These are phyloP conservation scores for Vanessa atalanta DNA, from an alignment of 1,140 invertebrate species.

Conservation along the genomic window DNA sequence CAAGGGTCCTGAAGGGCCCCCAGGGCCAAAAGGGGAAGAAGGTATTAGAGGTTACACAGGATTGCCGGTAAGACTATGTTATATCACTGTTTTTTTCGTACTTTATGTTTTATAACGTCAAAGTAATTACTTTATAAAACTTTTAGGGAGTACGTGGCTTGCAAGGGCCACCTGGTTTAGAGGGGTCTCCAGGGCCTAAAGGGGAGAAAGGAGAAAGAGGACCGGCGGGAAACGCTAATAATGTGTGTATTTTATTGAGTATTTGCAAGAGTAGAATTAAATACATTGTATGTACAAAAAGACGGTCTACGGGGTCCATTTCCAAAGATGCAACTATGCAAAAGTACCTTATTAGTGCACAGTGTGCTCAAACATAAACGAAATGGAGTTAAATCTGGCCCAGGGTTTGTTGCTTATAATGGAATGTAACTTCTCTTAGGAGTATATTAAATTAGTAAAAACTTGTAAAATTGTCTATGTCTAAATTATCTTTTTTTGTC, in stretches of 20 bases:
- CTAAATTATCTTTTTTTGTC: too few species aligned
- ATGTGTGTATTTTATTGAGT: slow-evolving; percentile 48
- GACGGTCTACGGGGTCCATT: too few species aligned
- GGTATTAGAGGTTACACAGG: slow-evolving; percentile 54
- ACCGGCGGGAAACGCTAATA: slow-evolving; percentile 42
- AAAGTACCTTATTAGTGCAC: too few species aligned
- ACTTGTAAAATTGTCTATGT: too few species aligned
- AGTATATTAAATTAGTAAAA: too few species aligned
- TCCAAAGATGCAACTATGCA: too few species aligned
- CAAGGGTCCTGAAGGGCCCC: slow-evolving; percentile 59
- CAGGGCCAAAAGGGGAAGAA: slow-evolving; percentile 51
- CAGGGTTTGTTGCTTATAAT: too few species aligned
- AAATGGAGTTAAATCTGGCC: too few species aligned
- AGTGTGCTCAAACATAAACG: too few species aligned
- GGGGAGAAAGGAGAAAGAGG: slow-evolving; percentile 63
- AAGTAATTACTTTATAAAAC: slow-evolving; percentile 27
- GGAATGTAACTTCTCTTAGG: too few species aligned
- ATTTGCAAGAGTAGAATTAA: neutral
- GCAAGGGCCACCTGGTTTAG: slow-evolving; percentile 46
- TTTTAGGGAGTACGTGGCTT: slow-evolving; percentile 69
- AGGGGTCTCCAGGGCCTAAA: slow-evolving; percentile 50
- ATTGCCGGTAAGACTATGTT: slow-evolving; percentile 50
- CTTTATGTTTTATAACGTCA: neutral
- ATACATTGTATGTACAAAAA: too few species aligned
- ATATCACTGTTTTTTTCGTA: neutral